Evolutionary conservation across 1,140 invertebrate species (phyloP).

Genomic region (Holcopasites calliopsidis): DNA sequence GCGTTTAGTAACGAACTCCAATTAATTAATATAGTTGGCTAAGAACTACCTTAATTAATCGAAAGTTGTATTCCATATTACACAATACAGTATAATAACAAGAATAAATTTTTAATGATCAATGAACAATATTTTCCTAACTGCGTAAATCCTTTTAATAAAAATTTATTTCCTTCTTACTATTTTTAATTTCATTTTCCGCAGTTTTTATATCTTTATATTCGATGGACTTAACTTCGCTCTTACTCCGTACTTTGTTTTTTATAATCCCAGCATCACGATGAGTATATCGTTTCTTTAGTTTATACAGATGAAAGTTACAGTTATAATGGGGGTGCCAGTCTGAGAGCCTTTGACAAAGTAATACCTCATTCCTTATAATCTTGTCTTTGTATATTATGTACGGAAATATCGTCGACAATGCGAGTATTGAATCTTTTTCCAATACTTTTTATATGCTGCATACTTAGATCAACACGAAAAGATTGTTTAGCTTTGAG

Average conservation of each 20-base stretch:
- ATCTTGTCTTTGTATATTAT: neutral
- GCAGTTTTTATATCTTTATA: neutral
- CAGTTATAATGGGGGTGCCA: neutral
- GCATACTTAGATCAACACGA: neutral
- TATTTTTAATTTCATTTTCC: no score
- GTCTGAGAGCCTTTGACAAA: constrained; percentile 3
- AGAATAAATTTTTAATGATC: no score
- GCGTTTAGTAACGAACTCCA: no score
- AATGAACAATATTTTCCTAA: no score
- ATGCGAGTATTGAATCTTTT: neutral
- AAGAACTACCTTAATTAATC: no score
- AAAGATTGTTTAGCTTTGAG: neutral
- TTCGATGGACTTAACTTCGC: neutral
- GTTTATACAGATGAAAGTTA: neutral
- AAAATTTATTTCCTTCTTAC: no score
- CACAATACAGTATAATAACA: no score
- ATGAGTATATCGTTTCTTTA: neutral
- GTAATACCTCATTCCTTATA: neutral
- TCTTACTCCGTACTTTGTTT: neutral
- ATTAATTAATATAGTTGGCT: no score
- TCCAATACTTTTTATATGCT: neutral
- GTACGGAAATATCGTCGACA: neutral
- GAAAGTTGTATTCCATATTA: no score
- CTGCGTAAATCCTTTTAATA: no score
- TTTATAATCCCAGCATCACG: neutral